Conservation (phyloP, 2,113 vertebrate species). For the Syngnathus scovelli region DNA sequence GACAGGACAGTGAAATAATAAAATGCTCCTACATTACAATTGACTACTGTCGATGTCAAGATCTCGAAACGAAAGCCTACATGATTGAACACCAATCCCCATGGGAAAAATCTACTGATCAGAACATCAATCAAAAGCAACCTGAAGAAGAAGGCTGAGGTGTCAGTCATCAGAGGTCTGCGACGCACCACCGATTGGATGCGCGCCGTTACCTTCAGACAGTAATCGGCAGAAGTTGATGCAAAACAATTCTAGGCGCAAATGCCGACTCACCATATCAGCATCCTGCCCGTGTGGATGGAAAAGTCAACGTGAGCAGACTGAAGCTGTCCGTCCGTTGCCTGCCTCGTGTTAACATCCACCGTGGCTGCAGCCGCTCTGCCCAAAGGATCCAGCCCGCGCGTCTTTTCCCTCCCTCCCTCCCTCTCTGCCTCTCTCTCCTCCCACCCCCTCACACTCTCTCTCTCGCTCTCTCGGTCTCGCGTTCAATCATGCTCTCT, state of each 20-base stretch:
- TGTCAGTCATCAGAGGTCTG: conserved; percentile 9
- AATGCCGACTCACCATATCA: conserved; percentile 58
- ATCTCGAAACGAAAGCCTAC: not conserved
- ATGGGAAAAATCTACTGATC: not conserved
- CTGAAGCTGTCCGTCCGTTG: conserved; percentile 40
- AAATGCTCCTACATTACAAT: conserved; percentile 4
- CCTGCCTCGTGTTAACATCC: conserved; percentile 54
- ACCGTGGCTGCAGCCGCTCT: conserved; percentile 61
- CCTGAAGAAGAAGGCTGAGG: conserved; percentile 17
- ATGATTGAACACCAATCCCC: not conserved
- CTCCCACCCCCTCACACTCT: not conserved
- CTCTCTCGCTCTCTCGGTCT: conserved; percentile 1
- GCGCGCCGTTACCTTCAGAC: conserved; percentile 12
- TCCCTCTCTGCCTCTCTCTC: conserved; percentile 10
- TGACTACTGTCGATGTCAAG: not conserved
- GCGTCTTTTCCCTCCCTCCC: conserved; percentile 32
- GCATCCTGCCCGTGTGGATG: conserved; percentile 32
- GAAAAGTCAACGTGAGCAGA: conserved; percentile 35
- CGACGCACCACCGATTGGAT: not conserved
- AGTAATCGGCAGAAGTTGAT: conserved; percentile 34
- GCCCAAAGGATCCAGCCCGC: conserved; percentile 58
- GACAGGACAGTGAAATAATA: conserved; percentile 10
- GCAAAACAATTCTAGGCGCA: conserved; percentile 9
- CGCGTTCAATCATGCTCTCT: conserved; percentile 21
- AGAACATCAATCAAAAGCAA: not conserved